phyloP scores from a whole-genome alignment of 2,113 vertebrate genomes.

The Anthoscopus minutus region DNA sequence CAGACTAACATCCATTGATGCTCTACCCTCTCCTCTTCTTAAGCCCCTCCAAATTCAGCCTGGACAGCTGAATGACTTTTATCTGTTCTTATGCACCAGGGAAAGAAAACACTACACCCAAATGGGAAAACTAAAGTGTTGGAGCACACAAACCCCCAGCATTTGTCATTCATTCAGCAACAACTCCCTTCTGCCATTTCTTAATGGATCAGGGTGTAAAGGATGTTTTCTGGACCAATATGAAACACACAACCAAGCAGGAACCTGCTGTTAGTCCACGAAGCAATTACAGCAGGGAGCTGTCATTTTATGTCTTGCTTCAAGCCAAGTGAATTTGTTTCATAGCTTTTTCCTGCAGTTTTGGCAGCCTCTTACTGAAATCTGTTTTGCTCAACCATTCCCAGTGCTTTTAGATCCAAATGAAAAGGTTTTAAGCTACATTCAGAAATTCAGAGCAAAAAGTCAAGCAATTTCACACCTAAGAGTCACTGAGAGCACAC shows the following conservation, averaged over 20 bases:
- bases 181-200: neutral
- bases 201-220: neutral
- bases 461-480: neutral
- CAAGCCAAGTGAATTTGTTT: constrained; percentile 50
- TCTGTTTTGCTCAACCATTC: constrained; percentile 16
- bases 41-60: neutral
- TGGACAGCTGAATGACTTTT: neutral
- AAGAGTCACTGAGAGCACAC: neutral
- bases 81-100: neutral
- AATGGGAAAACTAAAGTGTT: neutral
- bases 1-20: neutral
- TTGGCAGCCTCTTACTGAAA: neutral
- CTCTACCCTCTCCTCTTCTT: neutral
- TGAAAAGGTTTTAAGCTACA: neutral
- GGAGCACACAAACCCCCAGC: neutral
- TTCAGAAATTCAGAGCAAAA: constrained; percentile 1
- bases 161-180: neutral
- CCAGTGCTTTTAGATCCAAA: neutral
- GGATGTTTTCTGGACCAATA: neutral
- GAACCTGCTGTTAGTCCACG: constrained; percentile 42
- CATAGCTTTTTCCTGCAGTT: constrained; percentile 29
- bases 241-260: constrained; percentile 15
- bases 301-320: constrained; percentile 4
- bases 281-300: constrained; percentile 49
- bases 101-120: neutral